Evolutionary conservation across 1,140 invertebrate species (phyloP).

Genomic region (Globodera rostochiensis): DNA sequence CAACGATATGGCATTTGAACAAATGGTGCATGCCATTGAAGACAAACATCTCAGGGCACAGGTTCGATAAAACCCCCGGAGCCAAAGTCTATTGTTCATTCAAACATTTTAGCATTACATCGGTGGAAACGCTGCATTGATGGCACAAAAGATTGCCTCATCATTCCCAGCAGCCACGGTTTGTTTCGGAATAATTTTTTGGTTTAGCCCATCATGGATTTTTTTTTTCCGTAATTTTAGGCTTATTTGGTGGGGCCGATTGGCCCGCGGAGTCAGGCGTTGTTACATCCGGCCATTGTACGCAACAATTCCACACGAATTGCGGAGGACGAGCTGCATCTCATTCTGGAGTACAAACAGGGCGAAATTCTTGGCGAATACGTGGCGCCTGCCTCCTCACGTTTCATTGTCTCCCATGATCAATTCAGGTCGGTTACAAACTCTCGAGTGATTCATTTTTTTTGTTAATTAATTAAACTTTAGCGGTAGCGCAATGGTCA

Average conservation of each 20-base stretch:
- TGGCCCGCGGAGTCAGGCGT: slow-evolving; percentile 66
- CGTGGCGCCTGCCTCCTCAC: slow-evolving; percentile 66
- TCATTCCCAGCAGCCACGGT: slow-evolving; percentile 67
- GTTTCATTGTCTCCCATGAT: slow-evolving; percentile 69
- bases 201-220: background rate
- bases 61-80: slow-evolving; percentile 7
- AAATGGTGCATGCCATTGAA: slow-evolving; percentile 56
- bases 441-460: background rate
- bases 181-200: slow-evolving; percentile 26
- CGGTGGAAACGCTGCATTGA: slow-evolving; percentile 69
- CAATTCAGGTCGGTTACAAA: slow-evolving; percentile 59
- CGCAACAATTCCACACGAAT: slow-evolving; percentile 64
- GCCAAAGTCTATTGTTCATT: background rate
- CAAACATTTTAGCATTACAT: slow-evolving; percentile 66
- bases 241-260: slow-evolving; percentile 68
- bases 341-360: slow-evolving; percentile 68
- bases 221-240: slow-evolving; percentile 46
- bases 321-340: slow-evolving; percentile 68
- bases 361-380: slow-evolving; percentile 66
- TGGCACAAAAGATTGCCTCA: slow-evolving; percentile 67
- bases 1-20: slow-evolving; percentile 61
- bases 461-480: slow-evolving; percentile 35
- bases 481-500: slow-evolving; percentile 60
- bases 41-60: slow-evolving; percentile 44
- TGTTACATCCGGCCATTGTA: slow-evolving; percentile 66